Conservation (phyloP, 2,113 vertebrate genomes). For the Pristiophorus japonicus region DNA sequence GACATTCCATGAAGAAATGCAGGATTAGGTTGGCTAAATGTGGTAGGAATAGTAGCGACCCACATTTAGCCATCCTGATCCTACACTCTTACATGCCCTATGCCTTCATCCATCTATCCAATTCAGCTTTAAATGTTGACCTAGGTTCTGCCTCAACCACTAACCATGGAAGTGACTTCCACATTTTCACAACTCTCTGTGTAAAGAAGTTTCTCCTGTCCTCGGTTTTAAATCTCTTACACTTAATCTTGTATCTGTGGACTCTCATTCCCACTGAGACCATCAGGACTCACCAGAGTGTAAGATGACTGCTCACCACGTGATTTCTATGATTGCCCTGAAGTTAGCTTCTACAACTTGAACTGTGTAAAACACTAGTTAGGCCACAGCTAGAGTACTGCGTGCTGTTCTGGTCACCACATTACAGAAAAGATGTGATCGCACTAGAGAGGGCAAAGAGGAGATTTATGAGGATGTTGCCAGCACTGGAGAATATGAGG, state of each 20-base stretch:
- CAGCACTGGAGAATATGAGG: no score
- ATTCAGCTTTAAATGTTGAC: background rate
- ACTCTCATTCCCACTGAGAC: background rate
- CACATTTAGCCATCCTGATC: background rate
- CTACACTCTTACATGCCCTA: background rate
- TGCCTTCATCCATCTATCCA: background rate
- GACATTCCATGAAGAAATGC: no score
- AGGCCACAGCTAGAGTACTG: no score
- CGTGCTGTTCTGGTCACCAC: no score
- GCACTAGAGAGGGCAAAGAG: no score
- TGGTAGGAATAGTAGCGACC: no score
- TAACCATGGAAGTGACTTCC: background rate
- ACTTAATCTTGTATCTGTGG: background rate
- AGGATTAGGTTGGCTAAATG: no score
- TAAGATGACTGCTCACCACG: background rate
- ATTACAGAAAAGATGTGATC: no score
- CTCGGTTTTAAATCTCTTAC: background rate
- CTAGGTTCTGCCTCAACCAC: background rate
- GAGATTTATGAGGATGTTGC: no score
- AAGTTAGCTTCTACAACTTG: background rate
- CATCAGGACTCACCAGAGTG: background rate
- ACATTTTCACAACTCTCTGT: background rate
- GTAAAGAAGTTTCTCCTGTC: background rate
- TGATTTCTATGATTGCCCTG: background rate
- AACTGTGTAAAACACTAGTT: no score